These are phyloP conservation scores for Drosophila barbarae DNA, from an alignment of 2,888 invertebrate genomes.

Conservation along the genomic window DNA sequence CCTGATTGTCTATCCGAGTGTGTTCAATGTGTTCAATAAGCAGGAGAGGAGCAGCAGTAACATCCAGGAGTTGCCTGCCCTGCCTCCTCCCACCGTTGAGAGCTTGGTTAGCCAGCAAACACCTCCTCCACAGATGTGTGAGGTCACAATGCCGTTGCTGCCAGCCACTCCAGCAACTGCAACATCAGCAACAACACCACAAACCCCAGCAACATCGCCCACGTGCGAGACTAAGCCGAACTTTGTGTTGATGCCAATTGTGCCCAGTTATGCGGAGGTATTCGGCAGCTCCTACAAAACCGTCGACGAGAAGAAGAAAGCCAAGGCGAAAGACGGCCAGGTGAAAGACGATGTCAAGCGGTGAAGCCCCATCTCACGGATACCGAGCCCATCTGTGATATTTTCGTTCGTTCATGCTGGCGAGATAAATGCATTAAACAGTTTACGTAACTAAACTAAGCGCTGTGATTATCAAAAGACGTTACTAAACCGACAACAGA, in stretches of 20 bases:
- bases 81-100: constrained; percentile 27
- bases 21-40: constrained; percentile 75
- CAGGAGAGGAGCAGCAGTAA: constrained; percentile 64
- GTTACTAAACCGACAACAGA: constrained; percentile 35
- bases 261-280: constrained; percentile 67
- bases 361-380: constrained; percentile 29
- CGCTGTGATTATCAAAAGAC: constrained; percentile 62
- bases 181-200: constrained; percentile 10
- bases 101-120: constrained; percentile 36
- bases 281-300: constrained; percentile 58
- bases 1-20: constrained; percentile 77
- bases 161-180: constrained; percentile 25
- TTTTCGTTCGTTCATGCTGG: constrained; percentile 37
- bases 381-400: constrained; percentile 56
- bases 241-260: constrained; percentile 53
- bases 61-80: constrained; percentile 40
- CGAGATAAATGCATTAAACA: constrained; percentile 12
- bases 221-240: constrained; percentile 61
- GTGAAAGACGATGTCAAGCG: constrained; percentile 45
- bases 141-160: constrained; percentile 37
- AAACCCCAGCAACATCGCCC: constrained; percentile 43
- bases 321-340: constrained; percentile 34
- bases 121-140: constrained; percentile 25
- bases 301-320: constrained; percentile 64
- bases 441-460: constrained; percentile 53